Evolutionary conservation across 2,888 invertebrate genomes (phyloP).

Genomic region (Linyphia triangularis): DNA sequence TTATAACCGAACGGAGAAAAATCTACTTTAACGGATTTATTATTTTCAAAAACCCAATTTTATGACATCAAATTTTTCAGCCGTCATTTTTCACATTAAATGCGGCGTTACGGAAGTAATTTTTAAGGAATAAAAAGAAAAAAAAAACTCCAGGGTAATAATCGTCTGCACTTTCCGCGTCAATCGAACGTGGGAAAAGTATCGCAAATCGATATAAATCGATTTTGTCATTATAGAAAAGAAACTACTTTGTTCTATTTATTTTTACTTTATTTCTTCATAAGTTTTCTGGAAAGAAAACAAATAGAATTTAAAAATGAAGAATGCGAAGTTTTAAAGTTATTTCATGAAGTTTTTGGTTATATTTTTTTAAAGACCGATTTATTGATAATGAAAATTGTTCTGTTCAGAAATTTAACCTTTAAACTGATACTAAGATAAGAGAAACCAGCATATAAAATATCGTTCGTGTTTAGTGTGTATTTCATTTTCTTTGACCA

Average conservation of each 20-base stretch:
- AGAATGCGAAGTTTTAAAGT: not conserved
- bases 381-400: too few species aligned
- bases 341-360: too few species aligned
- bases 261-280: not conserved
- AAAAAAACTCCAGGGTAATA: not conserved
- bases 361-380: too few species aligned
- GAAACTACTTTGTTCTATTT: slow-evolving; percentile 13
- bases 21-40: not conserved
- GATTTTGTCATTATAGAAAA: not conserved
- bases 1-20: not conserved
- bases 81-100: not conserved
- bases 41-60: not conserved
- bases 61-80: not conserved
- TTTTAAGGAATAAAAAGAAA: not conserved
- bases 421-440: too few species aligned
- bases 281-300: not conserved
- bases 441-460: too few species aligned
- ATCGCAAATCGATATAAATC: slow-evolving; percentile 30
- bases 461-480: too few species aligned
- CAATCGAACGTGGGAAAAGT: not conserved
- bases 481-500: too few species aligned
- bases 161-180: not conserved
- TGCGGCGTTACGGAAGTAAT: not conserved
- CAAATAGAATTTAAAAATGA: not conserved
- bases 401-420: too few species aligned